A percentile compares a stretch with the other conserved stretches of the same genome.
phyloP scores from a whole-genome alignment of 2,113 vertebrate species.

The Terrapene triunguis region DNA sequence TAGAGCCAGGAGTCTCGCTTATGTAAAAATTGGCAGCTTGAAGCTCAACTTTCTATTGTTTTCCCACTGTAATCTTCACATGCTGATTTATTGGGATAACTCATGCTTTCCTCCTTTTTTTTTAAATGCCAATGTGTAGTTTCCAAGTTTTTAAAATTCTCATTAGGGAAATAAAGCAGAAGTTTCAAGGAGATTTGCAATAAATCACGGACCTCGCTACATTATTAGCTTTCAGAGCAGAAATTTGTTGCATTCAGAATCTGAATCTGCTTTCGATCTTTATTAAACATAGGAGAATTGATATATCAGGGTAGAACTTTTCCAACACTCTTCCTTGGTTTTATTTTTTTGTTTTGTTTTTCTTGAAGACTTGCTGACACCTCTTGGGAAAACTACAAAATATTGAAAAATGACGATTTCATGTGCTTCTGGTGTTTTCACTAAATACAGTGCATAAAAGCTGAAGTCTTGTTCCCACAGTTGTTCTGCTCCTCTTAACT shows the following conservation, averaged over 20 bases:
- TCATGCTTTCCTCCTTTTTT: neutral
- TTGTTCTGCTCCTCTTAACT: neutral
- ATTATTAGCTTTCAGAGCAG: neutral
- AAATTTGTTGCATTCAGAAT: neutral
- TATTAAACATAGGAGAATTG: neutral
- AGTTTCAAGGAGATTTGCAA: neutral
- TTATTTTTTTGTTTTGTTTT: neutral
- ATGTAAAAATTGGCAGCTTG: neutral
- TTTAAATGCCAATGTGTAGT: constrained; percentile 10
- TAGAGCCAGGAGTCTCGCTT: neutral
- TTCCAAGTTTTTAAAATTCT: neutral
- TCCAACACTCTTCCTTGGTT: neutral
- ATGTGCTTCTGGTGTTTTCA: neutral
- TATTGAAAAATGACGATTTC: neutral
- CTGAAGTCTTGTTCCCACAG: neutral
- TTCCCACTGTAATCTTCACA: neutral
- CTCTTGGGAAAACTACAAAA: neutral
- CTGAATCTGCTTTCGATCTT: neutral
- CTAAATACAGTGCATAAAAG: neutral
- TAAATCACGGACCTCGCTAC: neutral
- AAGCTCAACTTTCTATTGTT: neutral
- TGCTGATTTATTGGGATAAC: neutral
- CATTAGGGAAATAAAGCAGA: neutral
- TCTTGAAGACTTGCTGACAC: neutral
- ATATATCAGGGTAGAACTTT: neutral